Percentiles rank a stretch among this genome's conserved stretches.
phyloP scores from a whole-genome alignment of 2,888 invertebrate species.

The Teinopalpus imperialis region DNA sequence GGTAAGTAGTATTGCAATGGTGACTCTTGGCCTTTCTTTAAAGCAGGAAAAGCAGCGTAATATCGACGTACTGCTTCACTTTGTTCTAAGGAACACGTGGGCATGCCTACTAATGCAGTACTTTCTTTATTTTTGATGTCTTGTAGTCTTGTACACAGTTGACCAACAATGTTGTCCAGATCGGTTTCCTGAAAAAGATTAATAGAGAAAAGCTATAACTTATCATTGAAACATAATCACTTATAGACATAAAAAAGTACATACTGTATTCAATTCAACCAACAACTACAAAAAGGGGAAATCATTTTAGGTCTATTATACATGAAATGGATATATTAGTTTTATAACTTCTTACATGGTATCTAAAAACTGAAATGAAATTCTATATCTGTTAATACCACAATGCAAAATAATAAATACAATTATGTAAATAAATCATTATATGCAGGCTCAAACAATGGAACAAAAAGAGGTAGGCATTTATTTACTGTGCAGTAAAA shows the following conservation, averaged over 20 bases:
- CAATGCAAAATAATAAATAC: constrained; percentile 33
- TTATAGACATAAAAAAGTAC: constrained; percentile 1
- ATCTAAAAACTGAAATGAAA: constrained; percentile 2
- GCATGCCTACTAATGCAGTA: constrained; percentile 75
- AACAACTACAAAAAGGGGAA: background rate
- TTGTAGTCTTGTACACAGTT: constrained; percentile 89
- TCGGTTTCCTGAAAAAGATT: constrained; percentile 85
- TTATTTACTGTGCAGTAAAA: constrained; percentile 52
- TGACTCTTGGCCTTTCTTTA: constrained; percentile 77
- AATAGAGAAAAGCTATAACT: too few relatives aligned
- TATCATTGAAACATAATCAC: background rate
- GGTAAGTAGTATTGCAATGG: constrained; percentile 70
- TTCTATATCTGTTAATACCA: constrained; percentile 24
- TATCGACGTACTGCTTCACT: constrained; percentile 88
- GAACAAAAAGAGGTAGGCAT: constrained; percentile 58
- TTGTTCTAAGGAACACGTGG: constrained; percentile 73
- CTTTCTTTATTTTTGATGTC: constrained; percentile 81
- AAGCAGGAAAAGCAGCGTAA: constrained; percentile 89
- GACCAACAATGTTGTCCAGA: constrained; percentile 91
- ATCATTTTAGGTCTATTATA: background rate
- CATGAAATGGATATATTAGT: background rate
- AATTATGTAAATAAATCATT: constrained; percentile 42
- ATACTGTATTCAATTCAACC: background rate
- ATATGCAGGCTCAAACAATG: constrained; percentile 50
- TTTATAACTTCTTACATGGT: constrained; percentile 3